Evolutionary conservation across 2,888 invertebrate genomes (phyloP).

Genomic region (Trissolcus japonicus): DNA sequence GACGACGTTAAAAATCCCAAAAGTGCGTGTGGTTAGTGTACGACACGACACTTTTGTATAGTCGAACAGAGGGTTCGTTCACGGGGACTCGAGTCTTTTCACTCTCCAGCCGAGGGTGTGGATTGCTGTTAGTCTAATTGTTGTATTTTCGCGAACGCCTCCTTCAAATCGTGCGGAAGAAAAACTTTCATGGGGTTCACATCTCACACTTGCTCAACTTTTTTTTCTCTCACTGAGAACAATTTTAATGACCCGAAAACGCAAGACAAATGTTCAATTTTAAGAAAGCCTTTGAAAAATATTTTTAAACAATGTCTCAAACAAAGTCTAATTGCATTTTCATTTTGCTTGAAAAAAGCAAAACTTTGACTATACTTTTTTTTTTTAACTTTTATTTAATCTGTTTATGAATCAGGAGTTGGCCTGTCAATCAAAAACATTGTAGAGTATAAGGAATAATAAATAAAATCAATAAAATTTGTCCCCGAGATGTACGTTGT

Average conservation of each 20-base stretch:
- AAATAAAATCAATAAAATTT: conserved; percentile 60
- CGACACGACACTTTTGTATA: conserved; percentile 40
- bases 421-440: no score
- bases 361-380: no score
- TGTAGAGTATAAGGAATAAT: no score
- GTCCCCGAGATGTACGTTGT: conserved; percentile 5
- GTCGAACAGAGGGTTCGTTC: conserved; percentile 54
- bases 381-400: no score
- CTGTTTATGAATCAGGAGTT: no score
- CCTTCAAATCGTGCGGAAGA: conserved; percentile 31
- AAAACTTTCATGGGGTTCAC: conserved; percentile 6
- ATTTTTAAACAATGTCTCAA: no score
- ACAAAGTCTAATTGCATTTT: no score
- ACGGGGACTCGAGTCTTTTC: conserved; percentile 47
- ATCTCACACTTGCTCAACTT: conserved; percentile 2
- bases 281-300: no score
- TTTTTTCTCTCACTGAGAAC: not conserved
- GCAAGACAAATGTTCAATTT: no score
- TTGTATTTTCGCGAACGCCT: conserved; percentile 57
- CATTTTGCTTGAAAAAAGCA: no score
- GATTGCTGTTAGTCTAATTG: conserved; percentile 71
- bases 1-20: conserved; percentile 29
- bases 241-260: not conserved
- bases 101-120: conserved; percentile 43
- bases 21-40: conserved; percentile 41